These are phyloP conservation scores for Tubulanus polymorphus DNA, from an alignment of 2,888 invertebrate genomes.

Conservation along the genomic window DNA sequence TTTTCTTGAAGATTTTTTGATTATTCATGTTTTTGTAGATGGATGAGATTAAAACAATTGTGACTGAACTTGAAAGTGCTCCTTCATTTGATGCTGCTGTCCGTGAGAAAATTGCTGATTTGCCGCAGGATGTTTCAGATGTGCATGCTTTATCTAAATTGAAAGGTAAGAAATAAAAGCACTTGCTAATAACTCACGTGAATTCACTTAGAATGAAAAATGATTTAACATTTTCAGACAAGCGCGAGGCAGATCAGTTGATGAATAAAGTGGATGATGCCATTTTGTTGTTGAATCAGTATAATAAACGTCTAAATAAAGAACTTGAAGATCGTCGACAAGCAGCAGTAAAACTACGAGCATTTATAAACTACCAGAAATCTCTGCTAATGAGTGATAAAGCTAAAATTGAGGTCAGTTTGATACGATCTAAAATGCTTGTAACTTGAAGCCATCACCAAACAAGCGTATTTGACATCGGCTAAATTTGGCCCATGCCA, in stretches of 20 bases:
- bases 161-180: constrained; percentile 61
- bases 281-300: constrained; percentile 77
- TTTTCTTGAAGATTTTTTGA: too few relatives aligned
- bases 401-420: constrained; percentile 74
- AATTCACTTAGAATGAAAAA: neutral
- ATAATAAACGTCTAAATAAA: constrained; percentile 77
- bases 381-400: constrained; percentile 83
- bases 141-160: constrained; percentile 79
- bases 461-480: neutral
- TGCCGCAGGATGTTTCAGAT: constrained; percentile 93
- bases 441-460: neutral
- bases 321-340: constrained; percentile 88
- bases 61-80: constrained; percentile 82
- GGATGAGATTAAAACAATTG: constrained; percentile 72
- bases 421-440: neutral
- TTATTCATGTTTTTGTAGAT: too few relatives aligned
- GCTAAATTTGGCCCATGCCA: too few relatives aligned
- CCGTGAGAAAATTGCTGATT: constrained; percentile 84
- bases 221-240: constrained; percentile 29
- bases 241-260: constrained; percentile 57
- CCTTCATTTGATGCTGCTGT: constrained; percentile 93
- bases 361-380: constrained; percentile 78
- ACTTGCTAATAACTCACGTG: neutral
- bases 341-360: constrained; percentile 79
- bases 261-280: constrained; percentile 84